Base-by-base conservation (phyloP, 2,797 vertebrate species). In the Pelochelys cantorii region DNA sequence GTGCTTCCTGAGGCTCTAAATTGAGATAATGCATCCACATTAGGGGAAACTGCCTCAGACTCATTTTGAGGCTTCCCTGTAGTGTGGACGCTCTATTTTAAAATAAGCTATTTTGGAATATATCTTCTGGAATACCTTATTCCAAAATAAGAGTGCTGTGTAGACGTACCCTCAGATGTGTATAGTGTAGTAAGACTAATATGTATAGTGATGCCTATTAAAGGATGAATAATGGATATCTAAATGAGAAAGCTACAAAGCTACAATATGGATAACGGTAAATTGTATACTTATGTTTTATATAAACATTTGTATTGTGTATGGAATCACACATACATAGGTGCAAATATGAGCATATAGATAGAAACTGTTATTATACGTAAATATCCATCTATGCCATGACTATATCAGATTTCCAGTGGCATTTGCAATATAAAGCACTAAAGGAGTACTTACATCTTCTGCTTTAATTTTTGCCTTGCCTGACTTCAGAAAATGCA, bases 391-490 rank as follows among this genome's bases (percentile, higher is more conserved):
- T 71, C 3, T 0, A 83, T 94, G 91, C 94, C 86, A 55, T 81
- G 92, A 88, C 92, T 94, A 93, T 86, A 83, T 95, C 90, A 96
- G 53, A 6, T 84, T 96, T 91, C 88, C 94, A 90, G 90, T 86
- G 86, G 89, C 85, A 53, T 95, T 95, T 95, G 62, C 83, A 88
- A 86, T 86, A 90, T 34, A 90, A 93, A 89, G 85, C 93, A 2
- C 62, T 91, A 54, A 94, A 89, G 79, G 81, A 90, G 25, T 84
- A 53, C 92, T 95, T 91, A 48, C 78, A 93, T 86, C 94, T 90
- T 93, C 91, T 83, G 68, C 86, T 94, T 94, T 93, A 83, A 92
- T 96, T 97, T 97, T 77, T 96, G 94, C 97, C 90, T 96, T 93
- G 92, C 92, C 89, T 90, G 84, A 93, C 95, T 96, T 96, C 97